phyloP scores from a whole-genome alignment of 2,888 invertebrate genomes.

The Cosmia pyralina region DNA sequence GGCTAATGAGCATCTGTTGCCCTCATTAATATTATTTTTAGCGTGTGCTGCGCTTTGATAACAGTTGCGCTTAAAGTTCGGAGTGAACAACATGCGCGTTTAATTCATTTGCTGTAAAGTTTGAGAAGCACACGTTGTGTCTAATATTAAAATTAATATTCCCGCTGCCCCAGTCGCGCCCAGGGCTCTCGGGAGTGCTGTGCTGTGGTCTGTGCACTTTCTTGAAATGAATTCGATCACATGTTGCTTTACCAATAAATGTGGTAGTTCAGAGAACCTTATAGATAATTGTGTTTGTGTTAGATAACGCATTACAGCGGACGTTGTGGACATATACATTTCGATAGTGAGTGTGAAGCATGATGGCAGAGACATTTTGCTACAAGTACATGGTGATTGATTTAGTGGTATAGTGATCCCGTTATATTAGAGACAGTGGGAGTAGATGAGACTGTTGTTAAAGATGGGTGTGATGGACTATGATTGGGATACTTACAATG shows the following conservation, averaged over 20 bases:
- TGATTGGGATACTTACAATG: slow-evolving; percentile 88
- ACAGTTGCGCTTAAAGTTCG: slow-evolving; percentile 58
- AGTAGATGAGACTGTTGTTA: slow-evolving; percentile 72
- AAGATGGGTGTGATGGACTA: slow-evolving; percentile 88
- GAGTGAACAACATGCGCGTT: slow-evolving; percentile 59
- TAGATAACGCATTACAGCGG: slow-evolving; percentile 79
- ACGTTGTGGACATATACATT: slow-evolving; percentile 71
- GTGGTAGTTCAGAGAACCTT: slow-evolving; percentile 76
- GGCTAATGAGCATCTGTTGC: slow-evolving; percentile 74
- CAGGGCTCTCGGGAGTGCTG: slow-evolving; percentile 82
- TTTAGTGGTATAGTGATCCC: slow-evolving; percentile 72
- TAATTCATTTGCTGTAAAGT: slow-evolving; percentile 66
- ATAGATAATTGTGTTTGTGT: slow-evolving; percentile 85
- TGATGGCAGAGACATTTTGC: slow-evolving; percentile 69
- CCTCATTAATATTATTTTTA: slow-evolving; percentile 65
- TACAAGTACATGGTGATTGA: slow-evolving; percentile 72
- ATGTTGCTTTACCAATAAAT: slow-evolving; percentile 77
- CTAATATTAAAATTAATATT: slow-evolving; percentile 89
- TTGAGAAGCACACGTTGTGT: slow-evolving; percentile 81
- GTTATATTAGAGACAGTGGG: slow-evolving; percentile 72
- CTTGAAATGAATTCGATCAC: slow-evolving; percentile 82
- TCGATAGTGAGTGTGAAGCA: slow-evolving; percentile 68
- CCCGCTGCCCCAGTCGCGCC: slow-evolving; percentile 87
- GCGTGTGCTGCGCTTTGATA: slow-evolving; percentile 59
- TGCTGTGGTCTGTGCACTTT: slow-evolving; percentile 72